Percentiles rank a stretch among this genome's conserved stretches.
These are phyloP conservation scores for Limosa lapponica DNA, from an alignment of 2,797 vertebrate genomes.

Conservation along the genomic window DNA sequence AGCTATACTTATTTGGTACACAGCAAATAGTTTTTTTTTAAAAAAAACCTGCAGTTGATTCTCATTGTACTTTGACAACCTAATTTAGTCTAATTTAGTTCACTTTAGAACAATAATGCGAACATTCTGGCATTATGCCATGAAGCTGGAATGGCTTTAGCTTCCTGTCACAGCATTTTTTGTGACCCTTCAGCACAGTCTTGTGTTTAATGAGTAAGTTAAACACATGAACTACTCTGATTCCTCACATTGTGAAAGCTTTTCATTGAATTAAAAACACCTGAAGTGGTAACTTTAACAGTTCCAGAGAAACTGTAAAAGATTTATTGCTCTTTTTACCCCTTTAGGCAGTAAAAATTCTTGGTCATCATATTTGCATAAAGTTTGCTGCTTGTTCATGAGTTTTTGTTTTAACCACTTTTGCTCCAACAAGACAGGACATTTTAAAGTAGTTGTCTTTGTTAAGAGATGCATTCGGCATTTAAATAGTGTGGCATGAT, in stretches of 20 bases:
- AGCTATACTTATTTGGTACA: not conserved
- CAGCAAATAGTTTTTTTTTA: not conserved
- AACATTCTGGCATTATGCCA: accelerated
- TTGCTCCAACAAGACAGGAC: not conserved
- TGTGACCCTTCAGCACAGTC: not conserved
- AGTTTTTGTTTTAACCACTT: not conserved
- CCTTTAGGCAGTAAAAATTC: not conserved
- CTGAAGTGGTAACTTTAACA: not conserved
- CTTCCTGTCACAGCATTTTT: not conserved
- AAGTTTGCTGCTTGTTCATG: not conserved
- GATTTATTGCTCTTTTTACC: not conserved
- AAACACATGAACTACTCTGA: not conserved
- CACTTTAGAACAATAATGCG: not conserved
- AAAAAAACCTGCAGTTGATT: not conserved
- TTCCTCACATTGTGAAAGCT: not conserved
- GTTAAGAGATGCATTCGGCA: not conserved
- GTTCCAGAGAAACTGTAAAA: not conserved
- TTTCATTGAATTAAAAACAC: not conserved
- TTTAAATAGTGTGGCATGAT: not conserved
- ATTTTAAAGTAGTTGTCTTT: not conserved
- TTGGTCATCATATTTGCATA: not conserved
- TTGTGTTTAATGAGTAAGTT: not conserved
- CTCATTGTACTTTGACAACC: not conserved
- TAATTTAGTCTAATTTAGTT: not conserved
- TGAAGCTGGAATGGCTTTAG: accelerated